Conservation (phyloP, 2,113 vertebrate species). For the Capra hircus region DNA sequence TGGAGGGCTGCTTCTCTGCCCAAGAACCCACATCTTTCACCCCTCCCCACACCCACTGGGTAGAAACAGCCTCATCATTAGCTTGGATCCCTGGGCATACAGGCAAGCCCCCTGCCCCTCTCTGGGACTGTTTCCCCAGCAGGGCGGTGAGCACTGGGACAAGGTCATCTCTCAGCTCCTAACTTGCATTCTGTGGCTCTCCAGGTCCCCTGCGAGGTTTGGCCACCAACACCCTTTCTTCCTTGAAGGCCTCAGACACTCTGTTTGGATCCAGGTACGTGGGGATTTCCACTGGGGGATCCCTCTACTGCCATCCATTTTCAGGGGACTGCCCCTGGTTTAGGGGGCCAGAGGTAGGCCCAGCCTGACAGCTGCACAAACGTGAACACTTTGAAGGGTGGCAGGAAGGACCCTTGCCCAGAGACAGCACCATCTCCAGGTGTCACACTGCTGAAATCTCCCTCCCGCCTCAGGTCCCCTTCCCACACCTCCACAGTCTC, state of each 20-base stretch:
- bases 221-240: constrained; percentile 85
- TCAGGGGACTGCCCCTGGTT: too few relatives aligned
- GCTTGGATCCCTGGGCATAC: background rate
- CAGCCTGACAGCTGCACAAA: background rate
- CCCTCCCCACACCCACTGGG: background rate
- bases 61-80: background rate
- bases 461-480: fast-evolving
- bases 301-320: fast-evolving
- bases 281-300: fast-evolving
- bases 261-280: constrained; percentile 90
- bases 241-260: constrained; percentile 86
- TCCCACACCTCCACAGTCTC: fast-evolving
- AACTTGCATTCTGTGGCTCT: constrained; percentile 18
- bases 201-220: constrained; percentile 84
- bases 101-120: background rate
- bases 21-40: too few relatives aligned
- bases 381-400: background rate
- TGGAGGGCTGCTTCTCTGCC: background rate
- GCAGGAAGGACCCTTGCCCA: background rate
- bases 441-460: fast-evolving
- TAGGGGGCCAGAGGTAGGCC: background rate
- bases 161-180: background rate
- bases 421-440: fast-evolving
- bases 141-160: background rate
- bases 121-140: background rate